These are phyloP conservation scores for Metopia argyrocephala DNA, from an alignment of 2,888 invertebrate genomes.

Conservation along the genomic window DNA sequence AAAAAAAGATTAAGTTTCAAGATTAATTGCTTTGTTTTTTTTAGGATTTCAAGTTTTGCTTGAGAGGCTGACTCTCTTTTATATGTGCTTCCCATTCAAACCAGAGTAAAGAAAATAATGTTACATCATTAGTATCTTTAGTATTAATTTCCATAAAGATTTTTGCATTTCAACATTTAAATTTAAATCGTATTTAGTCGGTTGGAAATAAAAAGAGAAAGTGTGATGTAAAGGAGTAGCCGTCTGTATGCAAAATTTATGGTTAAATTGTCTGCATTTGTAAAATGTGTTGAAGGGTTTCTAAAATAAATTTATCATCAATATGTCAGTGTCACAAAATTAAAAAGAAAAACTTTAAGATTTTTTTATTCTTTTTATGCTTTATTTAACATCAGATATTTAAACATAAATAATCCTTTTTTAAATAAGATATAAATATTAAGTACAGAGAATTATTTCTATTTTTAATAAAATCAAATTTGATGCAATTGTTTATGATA, in stretches of 20 bases:
- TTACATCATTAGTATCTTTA: not conserved
- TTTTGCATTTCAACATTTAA: constrained; percentile 44
- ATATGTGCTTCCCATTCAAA: not conserved
- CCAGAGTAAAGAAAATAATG: not conserved
- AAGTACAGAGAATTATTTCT: too few species aligned
- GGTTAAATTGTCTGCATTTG: constrained; percentile 2
- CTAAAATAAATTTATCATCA: constrained; percentile 44
- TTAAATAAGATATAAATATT: too few species aligned
- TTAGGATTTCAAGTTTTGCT: constrained; percentile 11
- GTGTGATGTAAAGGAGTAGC: constrained; percentile 18
- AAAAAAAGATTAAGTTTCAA: constrained; percentile 48
- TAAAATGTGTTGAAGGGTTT: constrained; percentile 54
- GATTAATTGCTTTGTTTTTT: constrained; percentile 58
- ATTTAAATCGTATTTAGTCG: constrained; percentile 19
- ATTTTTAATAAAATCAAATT: too few species aligned
- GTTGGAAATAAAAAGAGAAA: constrained; percentile 34
- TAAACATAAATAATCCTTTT: too few species aligned
- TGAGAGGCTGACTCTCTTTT: not conserved
- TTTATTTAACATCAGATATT: too few species aligned
- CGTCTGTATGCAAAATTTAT: not conserved
- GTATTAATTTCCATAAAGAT: constrained; percentile 32
- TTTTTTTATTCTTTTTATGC: too few species aligned
- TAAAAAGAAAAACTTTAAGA: not conserved
- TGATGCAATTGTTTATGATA: too few species aligned
- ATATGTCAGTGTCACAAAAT: constrained; percentile 43